Percentiles rank a stretch among this genome's conserved stretches.
These are phyloP conservation scores for Tenrec ecaudatus DNA, from an alignment of 2,113 vertebrate genomes.

Conservation along the genomic window DNA sequence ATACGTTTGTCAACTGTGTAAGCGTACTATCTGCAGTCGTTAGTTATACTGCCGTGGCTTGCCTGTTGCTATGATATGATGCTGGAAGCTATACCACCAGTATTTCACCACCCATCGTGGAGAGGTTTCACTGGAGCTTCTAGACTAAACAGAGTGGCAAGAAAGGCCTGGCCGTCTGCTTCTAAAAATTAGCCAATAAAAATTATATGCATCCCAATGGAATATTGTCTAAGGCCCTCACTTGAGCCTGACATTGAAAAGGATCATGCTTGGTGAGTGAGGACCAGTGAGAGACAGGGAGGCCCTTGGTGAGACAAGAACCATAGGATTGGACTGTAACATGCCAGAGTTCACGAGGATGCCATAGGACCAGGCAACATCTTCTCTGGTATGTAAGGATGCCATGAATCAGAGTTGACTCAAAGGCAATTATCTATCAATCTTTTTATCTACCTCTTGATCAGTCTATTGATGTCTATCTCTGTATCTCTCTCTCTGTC, in stretches of 20 bases:
- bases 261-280: not conserved
- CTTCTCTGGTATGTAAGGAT: not conserved
- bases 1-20: no score
- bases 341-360: not conserved
- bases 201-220: not conserved
- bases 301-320: not conserved
- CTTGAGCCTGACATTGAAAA: not conserved
- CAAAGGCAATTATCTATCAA: not conserved
- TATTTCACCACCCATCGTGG: not conserved
- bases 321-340: not conserved
- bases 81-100: not conserved
- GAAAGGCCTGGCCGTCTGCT: not conserved
- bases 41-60: not conserved
- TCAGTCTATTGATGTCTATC: not conserved
- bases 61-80: not conserved
- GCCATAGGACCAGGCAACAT: not conserved
- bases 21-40: not conserved
- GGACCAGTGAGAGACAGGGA: not conserved
- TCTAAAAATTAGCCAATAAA: not conserved
- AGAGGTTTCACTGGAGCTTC: not conserved
- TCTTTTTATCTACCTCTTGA: no score
- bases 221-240: no score
- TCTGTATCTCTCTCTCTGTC: not conserved
- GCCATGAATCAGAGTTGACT: not conserved
- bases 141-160: not conserved